Percentiles rank a stretch among this genome's conserved stretches.
Conservation (phyloP, 2,113 vertebrate species). For the Columbina picui region DNA sequence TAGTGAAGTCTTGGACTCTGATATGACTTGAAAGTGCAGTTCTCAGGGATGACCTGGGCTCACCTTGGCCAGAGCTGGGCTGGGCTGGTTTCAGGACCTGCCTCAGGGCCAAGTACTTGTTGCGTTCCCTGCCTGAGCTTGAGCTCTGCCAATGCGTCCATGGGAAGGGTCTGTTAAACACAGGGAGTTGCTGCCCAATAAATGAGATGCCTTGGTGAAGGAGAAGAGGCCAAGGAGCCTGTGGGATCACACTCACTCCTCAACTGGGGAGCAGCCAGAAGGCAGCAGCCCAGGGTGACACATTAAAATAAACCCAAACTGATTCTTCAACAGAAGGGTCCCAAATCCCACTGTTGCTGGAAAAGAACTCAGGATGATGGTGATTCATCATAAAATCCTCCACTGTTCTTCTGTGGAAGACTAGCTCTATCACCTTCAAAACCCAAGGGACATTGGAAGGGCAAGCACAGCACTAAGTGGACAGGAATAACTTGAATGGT, state of each 20-base stretch:
- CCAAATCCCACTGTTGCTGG: neutral
- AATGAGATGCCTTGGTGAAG: too few relatives aligned
- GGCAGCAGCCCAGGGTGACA: neutral
- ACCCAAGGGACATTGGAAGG: neutral
- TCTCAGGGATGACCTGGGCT: neutral
- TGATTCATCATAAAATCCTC: neutral
- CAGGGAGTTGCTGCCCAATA: too few relatives aligned
- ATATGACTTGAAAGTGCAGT: neutral
- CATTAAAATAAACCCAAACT: neutral
- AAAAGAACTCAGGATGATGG: neutral
- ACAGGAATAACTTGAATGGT: neutral
- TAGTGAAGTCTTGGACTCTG: neutral
- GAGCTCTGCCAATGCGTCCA: neutral
- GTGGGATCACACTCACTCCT: neutral
- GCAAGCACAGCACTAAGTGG: neutral
- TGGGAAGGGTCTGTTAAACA: neutral
- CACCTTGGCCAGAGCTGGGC: too few relatives aligned
- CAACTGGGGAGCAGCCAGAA: neutral
- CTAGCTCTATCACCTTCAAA: neutral
- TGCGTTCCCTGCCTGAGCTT: neutral
- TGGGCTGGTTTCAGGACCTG: neutral
- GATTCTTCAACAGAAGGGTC: neutral
- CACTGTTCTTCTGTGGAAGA: neutral
- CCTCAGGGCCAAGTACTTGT: rapidly evolving
- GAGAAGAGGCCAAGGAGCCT: neutral